These are phyloP conservation scores for Epinephelus fuscoguttatus DNA, from an alignment of 2,113 vertebrate species.

Conservation along the genomic window DNA sequence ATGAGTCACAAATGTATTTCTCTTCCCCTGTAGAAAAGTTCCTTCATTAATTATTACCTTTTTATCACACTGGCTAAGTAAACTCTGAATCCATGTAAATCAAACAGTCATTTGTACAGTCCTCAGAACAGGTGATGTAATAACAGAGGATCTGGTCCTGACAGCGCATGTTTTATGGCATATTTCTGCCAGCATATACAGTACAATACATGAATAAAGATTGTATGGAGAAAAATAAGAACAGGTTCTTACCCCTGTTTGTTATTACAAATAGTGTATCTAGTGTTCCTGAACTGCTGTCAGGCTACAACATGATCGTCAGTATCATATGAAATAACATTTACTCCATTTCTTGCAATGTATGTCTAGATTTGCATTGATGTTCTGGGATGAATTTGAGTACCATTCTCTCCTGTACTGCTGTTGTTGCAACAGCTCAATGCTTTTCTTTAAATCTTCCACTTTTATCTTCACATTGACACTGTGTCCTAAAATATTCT, in stretches of 20 bases:
- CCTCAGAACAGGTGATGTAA: slow-evolving; percentile 1
- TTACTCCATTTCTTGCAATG: too few relatives aligned
- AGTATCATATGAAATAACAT: neutral
- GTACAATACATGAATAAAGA: neutral
- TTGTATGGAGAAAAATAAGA: neutral
- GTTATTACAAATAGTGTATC: neutral
- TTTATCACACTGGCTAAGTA: neutral
- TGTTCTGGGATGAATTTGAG: too few relatives aligned
- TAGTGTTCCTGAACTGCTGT: neutral
- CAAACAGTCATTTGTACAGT: neutral
- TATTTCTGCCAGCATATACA: neutral
- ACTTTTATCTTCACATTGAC: neutral
- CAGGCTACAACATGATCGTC: neutral
- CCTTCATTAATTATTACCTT: neutral
- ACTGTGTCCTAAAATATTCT: too few relatives aligned
- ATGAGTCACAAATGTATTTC: neutral
- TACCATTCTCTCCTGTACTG: neutral
- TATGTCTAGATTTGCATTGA: too few relatives aligned
- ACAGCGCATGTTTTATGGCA: neutral
- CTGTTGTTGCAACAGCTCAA: neutral
- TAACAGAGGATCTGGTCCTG: slow-evolving; percentile 19
- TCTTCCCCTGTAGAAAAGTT: neutral
- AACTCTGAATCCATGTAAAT: neutral
- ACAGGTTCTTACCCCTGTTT: neutral
- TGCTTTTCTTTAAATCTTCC: neutral